These are phyloP conservation scores for Pygocentrus nattereri DNA, from an alignment of 2,797 vertebrate genomes.

Conservation along the genomic window DNA sequence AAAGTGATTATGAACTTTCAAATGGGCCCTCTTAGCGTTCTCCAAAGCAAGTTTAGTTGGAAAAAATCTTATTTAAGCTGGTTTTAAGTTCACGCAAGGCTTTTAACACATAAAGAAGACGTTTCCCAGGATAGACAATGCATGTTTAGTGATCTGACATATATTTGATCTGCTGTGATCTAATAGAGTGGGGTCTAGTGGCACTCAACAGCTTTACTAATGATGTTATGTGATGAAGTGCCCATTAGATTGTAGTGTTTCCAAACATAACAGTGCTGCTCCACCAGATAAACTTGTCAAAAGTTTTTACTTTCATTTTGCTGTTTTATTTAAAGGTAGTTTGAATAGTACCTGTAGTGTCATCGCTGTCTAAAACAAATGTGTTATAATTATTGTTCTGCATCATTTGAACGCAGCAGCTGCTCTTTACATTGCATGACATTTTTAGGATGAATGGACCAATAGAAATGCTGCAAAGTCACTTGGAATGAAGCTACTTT, in stretches of 20 bases:
- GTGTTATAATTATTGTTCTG: no score
- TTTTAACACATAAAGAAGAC: slow-evolving; percentile 61
- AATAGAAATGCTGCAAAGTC: no score
- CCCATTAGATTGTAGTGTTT: slow-evolving; percentile 33
- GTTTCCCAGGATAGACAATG: slow-evolving; percentile 47
- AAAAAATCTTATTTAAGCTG: slow-evolving; percentile 73
- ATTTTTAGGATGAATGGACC: no score
- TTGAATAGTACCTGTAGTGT: no score
- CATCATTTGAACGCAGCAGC: no score
- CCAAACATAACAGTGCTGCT: slow-evolving; percentile 6
- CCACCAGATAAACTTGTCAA: neutral
- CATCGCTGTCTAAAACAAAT: no score
- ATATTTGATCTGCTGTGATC: slow-evolving; percentile 8
- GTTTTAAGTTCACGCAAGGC: slow-evolving; percentile 70
- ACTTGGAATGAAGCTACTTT: no score
- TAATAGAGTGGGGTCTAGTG: neutral
- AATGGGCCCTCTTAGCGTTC: slow-evolving; percentile 71
- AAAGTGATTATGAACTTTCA: slow-evolving; percentile 84
- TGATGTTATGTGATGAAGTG: slow-evolving; percentile 28
- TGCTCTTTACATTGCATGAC: no score
- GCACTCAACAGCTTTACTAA: slow-evolving; percentile 30
- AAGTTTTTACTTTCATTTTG: neutral
- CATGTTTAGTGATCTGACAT: slow-evolving; percentile 8
- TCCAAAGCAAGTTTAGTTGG: slow-evolving; percentile 76
- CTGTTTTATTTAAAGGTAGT: neutral